These are phyloP conservation scores for Podarcis cretensis DNA, from an alignment of 2,113 vertebrate species.

Conservation along the genomic window DNA sequence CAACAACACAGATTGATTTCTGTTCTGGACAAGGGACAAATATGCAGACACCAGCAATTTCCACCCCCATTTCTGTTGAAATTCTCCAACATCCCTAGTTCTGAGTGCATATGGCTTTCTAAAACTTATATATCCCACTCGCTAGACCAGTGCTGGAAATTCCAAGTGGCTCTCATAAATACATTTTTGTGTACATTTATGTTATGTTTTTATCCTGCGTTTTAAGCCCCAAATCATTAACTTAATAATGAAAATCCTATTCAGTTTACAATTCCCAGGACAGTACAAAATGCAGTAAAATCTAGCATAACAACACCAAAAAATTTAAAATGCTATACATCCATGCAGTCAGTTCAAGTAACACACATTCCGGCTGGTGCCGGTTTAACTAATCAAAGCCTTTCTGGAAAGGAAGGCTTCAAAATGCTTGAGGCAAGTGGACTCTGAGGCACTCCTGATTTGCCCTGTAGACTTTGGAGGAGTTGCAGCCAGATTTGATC, in stretches of 20 bases:
- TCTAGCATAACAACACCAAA: too few relatives aligned
- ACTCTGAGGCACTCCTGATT: neutral
- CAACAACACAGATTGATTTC: too few relatives aligned
- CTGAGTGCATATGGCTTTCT: too few relatives aligned
- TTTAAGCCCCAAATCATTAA: neutral
- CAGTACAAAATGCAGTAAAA: neutral
- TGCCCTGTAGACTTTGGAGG: neutral
- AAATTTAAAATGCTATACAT: neutral
- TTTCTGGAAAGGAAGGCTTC: neutral
- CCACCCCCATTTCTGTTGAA: too few relatives aligned
- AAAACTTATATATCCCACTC: neutral
- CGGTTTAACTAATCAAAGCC: neutral
- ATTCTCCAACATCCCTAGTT: too few relatives aligned
- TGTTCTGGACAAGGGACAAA: too few relatives aligned
- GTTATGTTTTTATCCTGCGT: neutral
- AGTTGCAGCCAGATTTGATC: neutral
- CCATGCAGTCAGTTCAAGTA: neutral
- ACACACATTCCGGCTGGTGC: neutral
- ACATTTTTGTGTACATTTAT: too few relatives aligned
- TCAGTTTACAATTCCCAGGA: neutral
- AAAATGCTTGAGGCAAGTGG: neutral
- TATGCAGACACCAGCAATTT: too few relatives aligned
- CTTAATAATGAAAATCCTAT: neutral
- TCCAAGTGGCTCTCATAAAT: neutral
- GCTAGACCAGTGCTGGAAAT: neutral